Base-by-base conservation (phyloP, 2,888 invertebrate genomes). In the Athalia cordata region DNA sequence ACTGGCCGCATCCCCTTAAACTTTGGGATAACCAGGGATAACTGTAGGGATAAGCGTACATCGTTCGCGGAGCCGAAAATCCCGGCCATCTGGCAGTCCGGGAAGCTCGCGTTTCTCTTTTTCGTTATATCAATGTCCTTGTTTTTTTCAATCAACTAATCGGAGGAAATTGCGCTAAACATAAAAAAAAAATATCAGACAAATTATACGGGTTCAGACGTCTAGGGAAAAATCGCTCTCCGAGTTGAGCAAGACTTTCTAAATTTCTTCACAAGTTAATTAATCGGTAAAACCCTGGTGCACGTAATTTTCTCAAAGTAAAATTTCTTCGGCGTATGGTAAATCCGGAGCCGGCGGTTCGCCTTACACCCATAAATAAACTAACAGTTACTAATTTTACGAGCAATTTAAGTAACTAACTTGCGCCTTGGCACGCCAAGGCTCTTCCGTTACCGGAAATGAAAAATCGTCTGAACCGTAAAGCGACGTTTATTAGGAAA, bases 1-100 rank as follows among this genome's bases (percentile, higher is more conserved):
- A 75, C 75, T 75, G 75, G 75, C 75, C 75, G 13, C 75, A 75
- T 75, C 75, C 75, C 75, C 75, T 75, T 75, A 75, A 75, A 75
- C 75, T 75, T 50, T 62, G 49, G 75, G 75, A 75, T 75, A 75
- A 75, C 75, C 64, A 75, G 75, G 75, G 75, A 75, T 75, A 75
- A 75, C 62, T 62, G 2, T 29, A 62, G 75, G 75, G 75, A 75
- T 64, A 50, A 75, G 29, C 75, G 75, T 75, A n/a, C 13, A 8
- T 45, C 50, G 64, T 57, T 72, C 47, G 49, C 50, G 9, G 15
- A 50, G 15, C 50, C 29, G 49, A 75, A 75, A 75, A 75, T 1
- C 15, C 62, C n/a, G 45, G 75, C 75, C 75, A 75, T 75, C 75
- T 75, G 75, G 62, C 62, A 50, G 68, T 43, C 11, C 49, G 5